Base-by-base conservation (phyloP, 2,888 invertebrate species). In the Phania funesta region DNA sequence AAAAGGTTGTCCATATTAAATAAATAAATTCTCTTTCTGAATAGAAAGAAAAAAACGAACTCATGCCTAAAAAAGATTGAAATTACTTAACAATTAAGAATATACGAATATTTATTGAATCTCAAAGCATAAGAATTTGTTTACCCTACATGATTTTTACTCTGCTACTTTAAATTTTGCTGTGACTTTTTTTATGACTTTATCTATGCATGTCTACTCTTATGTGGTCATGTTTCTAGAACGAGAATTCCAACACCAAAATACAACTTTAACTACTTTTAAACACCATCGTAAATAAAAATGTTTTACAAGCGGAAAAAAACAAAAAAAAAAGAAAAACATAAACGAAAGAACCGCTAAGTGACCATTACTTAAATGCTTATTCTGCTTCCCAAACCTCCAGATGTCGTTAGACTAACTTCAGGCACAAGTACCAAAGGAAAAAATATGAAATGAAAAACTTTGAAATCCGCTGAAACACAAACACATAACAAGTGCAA, bases 291-390 rank as follows among this genome's bases (percentile, higher is more conserved):
- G 62, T 68, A 68, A 68, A 68, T 76, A 76, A 52, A 76, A 58
- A 67, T 60, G 44, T n/a, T n/a, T 60, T 75, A 44, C 44, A 44
- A 44, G 7, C 18, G 29, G 11, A 58, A n/a, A 4, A n/a, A 60
- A 58, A 29, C 29, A 29, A 7, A 73, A 58, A 65, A 75, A 74
- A 50, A n/a, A n/a, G 44, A 29, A 20, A 13, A 62, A 62, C 32
- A 52, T 70, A 70, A 77, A 77, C 77, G 70, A 80, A 78, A 84
- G 76, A 82, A 80, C 84, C 84, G 67, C 84, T 83, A 83, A 84
- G 84, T 84, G 84, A 76, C 84, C 84, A 83, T 79, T 83, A 78
- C 75, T 83, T 84, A 80, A 84, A 80, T 78, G 71, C 71, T 60
- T 77, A 74, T 52, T 18, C 11, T n/a, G 7, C 38, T 4, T 26